Evolutionary conservation across 2,797 vertebrate genomes (phyloP), one percentile per base, ranked within the genome.

Genomic region (Chromobotia macracanthus): DNA sequence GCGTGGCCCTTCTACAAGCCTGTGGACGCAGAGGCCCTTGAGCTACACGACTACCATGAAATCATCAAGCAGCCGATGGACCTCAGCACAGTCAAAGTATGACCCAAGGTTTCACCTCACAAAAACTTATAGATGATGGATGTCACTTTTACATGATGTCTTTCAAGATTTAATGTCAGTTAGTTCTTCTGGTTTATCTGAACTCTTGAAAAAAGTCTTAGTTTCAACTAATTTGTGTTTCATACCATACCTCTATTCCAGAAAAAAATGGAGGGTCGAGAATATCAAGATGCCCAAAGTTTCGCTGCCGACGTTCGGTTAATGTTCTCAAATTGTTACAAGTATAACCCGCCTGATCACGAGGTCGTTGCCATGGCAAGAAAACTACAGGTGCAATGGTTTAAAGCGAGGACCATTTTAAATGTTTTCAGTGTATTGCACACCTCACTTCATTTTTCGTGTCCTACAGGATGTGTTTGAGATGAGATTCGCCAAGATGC

Each of bases 41-140:
- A 98, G 83, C 93, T 99, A 79, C 97, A 98, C 2, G 97, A 99
- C 92, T 99, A 99, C 91, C 97, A 99, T 0, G 97, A 99, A 90
- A 98, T 99, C 90, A 98, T 98, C 95, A 99, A 98, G 88, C 96
- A 98, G 85, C 97, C 97, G 58, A 99, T 99, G 97, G 97, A 99
- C 93, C 97, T 99, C 89, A 98, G 96, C 93, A 96, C 95, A 50
- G 96, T 97, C 84, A 96, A 97, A 93, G 97, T 98, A 93, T 18
- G 87, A 19, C 35, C 1, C 28, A 21, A 25, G 60, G 25, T 63
- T 44, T 63, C 44, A n/a, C 6, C 44, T 18, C 21, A 7, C 12
- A 31, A 35, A 7, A 13, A 41, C 15, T 28, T 28, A 28, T 28
- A 28, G 28, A 28, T 31, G 31, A 31, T 31, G 31, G 31, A 31